Percentiles rank a stretch among this genome's conserved stretches.
These are phyloP conservation scores for Catamblyrhynchus diadema DNA, from an alignment of 2,797 vertebrate species.

Conservation along the genomic window DNA sequence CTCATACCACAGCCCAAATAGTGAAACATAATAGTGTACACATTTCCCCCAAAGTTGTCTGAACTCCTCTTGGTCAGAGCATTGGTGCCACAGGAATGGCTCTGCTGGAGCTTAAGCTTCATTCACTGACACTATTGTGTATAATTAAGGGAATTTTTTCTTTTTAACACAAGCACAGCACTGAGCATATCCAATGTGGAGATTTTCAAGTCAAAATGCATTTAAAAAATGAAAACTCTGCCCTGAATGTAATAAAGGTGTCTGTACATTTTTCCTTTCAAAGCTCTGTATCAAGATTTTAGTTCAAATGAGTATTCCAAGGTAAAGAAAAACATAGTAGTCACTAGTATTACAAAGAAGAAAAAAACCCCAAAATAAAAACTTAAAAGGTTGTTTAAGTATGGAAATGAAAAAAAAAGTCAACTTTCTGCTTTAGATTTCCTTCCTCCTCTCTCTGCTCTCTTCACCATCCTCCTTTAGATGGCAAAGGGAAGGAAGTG, in stretches of 20 bases:
- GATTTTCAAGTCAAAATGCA: background rate
- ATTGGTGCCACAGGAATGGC: background rate
- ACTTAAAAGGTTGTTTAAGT: background rate
- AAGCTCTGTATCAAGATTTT: background rate
- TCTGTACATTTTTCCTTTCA: background rate
- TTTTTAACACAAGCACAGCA: background rate
- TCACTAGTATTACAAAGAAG: background rate
- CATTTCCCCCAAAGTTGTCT: background rate
- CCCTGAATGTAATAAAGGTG: background rate
- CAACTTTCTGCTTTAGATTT: conserved; percentile 8
- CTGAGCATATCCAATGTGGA: background rate
- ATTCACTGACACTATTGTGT: background rate
- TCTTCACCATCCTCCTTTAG: background rate
- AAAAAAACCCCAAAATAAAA: background rate
- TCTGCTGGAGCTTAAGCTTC: background rate
- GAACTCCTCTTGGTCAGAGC: background rate
- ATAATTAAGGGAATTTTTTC: background rate
- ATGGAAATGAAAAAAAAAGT: background rate
- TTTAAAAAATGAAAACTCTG: background rate
- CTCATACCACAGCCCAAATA: background rate
- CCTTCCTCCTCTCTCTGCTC: background rate
- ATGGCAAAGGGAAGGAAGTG: background rate
- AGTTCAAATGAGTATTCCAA: background rate
- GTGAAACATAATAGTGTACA: background rate
- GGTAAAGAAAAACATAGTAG: background rate